phyloP scores from a whole-genome alignment of 2,888 invertebrate species.

The Athripsodes cinereus region DNA sequence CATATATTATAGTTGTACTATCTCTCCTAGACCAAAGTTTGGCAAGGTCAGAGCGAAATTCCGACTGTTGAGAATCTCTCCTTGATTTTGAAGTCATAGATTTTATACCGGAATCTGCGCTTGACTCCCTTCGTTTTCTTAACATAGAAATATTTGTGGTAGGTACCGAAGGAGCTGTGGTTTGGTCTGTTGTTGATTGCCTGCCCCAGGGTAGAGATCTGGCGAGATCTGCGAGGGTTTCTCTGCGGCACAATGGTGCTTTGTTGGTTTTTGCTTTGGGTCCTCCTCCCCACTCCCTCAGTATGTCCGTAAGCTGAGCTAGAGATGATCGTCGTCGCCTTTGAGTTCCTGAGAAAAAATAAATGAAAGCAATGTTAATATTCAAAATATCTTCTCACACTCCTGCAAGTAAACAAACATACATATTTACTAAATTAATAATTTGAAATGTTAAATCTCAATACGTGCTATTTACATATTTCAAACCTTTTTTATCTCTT shows the following conservation, averaged over 20 bases:
- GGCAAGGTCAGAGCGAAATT: constrained; percentile 65
- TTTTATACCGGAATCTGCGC: constrained; percentile 79
- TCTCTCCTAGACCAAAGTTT: constrained; percentile 65
- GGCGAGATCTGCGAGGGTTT: constrained; percentile 83
- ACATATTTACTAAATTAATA: no score
- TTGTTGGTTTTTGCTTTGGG: constrained; percentile 50
- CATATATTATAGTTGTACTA: constrained; percentile 51
- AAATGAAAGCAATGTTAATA: no score
- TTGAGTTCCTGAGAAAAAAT: constrained; percentile 47
- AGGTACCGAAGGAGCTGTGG: constrained; percentile 41
- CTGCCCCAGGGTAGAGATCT: constrained; percentile 79
- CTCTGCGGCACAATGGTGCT: constrained; percentile 72
- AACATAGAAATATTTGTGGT: constrained; percentile 46
- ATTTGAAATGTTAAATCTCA: no score
- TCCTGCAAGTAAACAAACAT: no score
- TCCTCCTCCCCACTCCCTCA: constrained; percentile 80
- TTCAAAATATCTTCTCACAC: no score
- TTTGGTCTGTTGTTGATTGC: constrained; percentile 45
- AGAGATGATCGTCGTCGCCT: constrained; percentile 77
- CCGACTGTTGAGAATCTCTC: constrained; percentile 66
- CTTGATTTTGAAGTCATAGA: constrained; percentile 63
- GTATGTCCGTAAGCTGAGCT: constrained; percentile 82
- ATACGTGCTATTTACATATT: no score
- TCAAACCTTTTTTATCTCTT: no score
- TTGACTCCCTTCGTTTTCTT: constrained; percentile 78